Conservation (phyloP, 2,113 vertebrate genomes). For the Malurus melanocephalus region DNA sequence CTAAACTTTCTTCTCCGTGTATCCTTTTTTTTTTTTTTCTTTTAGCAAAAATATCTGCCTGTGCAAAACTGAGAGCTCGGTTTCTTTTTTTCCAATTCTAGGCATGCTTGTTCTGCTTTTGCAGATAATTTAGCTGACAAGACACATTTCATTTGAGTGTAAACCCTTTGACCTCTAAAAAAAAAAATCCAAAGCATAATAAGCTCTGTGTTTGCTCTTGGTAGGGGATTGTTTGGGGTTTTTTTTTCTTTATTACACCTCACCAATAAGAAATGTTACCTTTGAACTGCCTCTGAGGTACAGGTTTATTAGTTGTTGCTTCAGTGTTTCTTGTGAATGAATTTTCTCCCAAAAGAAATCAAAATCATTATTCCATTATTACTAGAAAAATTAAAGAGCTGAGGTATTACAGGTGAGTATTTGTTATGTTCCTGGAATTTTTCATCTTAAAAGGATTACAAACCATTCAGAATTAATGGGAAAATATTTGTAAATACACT, state of each 20-base stretch:
- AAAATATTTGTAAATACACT: background rate
- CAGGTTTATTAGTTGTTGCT: background rate
- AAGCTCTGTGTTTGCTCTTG: background rate
- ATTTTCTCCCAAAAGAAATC: background rate
- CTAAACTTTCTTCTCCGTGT: background rate
- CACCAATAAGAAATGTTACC: background rate
- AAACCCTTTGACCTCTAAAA: background rate
- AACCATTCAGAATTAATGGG: background rate
- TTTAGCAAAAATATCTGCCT: background rate
- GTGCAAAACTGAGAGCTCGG: background rate
- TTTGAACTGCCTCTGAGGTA: background rate
- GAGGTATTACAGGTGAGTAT: background rate
- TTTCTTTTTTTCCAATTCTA: background rate
- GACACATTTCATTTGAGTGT: background rate
- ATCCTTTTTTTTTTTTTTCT: background rate
- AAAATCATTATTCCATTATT: background rate
- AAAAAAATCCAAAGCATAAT: background rate
- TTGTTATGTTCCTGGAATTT: background rate
- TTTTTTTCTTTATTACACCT: background rate
- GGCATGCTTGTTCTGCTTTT: background rate
- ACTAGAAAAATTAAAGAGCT: background rate
- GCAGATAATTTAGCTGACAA: background rate
- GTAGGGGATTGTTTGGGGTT: background rate
- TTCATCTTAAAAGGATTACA: background rate
- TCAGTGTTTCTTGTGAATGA: background rate